Base-by-base conservation (phyloP, 2,888 invertebrate genomes). In the Nebria salina region DNA sequence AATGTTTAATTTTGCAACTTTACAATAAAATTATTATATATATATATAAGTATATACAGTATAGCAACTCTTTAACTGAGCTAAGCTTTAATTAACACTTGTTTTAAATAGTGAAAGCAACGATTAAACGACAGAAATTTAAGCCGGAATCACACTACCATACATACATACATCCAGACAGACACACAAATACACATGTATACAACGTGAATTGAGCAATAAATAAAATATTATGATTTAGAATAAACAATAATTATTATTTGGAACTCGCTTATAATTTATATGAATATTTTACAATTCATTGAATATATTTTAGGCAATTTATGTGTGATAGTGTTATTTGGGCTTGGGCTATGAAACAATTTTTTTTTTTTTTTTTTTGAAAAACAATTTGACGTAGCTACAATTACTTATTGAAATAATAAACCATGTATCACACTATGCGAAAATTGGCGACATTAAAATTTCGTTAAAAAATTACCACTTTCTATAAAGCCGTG, bases 391-490 rank as follows among this genome's bases (percentile, higher is more conserved):
- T 7, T 54, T 54, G 54, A 54, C 4, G 13, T 13, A 54, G 54
- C 54, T 54, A 54, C 13, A 7, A 7, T 54, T 54, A 54, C 13
- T 11, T 54, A 54, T 54, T 11, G 4, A 54, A 70, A 70, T 20
- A 26, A 68, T 68, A 25, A 68, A 26, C 70, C 34, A 70, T 70
- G 70, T 26, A 68, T 70, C 70, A 70, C 70, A 70, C 70, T 25
- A 70, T 25, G 76, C 68, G 68, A 68, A 76, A 68, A 76, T 76
- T 66, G 68, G 76, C 76, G 65, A 66, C 20, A 34, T 65, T 66
- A n/a, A 41, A 15, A 76, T 76, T 76, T 42, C 34, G 15, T 76
- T 66, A 15, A 68, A 42, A 66, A 68, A 76, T 66, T 66, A 66
- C 26, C 42, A 76, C 66, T 65, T 76, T 65, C 76, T 42, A 20